These are phyloP conservation scores for Hippocampus abdominalis DNA, from an alignment of 2,113 vertebrate species.

Conservation along the genomic window DNA sequence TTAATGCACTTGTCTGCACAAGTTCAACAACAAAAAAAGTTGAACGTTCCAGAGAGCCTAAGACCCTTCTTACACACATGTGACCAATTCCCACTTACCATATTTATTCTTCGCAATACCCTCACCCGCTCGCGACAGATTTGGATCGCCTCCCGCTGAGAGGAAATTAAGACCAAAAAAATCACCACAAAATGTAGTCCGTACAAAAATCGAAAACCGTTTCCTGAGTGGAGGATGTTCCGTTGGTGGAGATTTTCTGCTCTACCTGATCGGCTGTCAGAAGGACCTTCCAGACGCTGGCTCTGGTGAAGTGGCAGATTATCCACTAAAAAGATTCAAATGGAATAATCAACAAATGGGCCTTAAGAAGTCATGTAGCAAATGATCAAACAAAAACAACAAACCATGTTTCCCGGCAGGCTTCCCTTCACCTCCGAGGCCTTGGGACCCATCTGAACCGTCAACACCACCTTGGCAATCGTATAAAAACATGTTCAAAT, in stretches of 20 bases:
- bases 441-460: slow-evolving; percentile 37
- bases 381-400: not conserved
- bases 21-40: not conserved
- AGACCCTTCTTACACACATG: too few species aligned
- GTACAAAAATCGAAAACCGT: not conserved
- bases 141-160: slow-evolving; percentile 45
- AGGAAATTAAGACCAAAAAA: not conserved
- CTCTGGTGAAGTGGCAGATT: slow-evolving; percentile 39
- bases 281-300: slow-evolving; percentile 42
- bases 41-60: too few species aligned
- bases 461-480: slow-evolving; percentile 34
- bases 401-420: slow-evolving; percentile 51
- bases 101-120: slow-evolving; percentile 29
- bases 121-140: slow-evolving; percentile 25
- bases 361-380: too few species aligned
- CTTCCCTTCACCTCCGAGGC: slow-evolving; percentile 33
- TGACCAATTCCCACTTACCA: slow-evolving; percentile 17
- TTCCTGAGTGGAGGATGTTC: slow-evolving; percentile 15
- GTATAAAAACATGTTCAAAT: slow-evolving; percentile 8
- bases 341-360: not conserved
- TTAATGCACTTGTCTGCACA: too few species aligned
- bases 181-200: not conserved
- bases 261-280: slow-evolving; percentile 37
- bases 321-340: slow-evolving; percentile 27
- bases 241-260: slow-evolving; percentile 7